Conservation (phyloP, 2,888 invertebrate genomes). For the Ornithoptera alexandrae region DNA sequence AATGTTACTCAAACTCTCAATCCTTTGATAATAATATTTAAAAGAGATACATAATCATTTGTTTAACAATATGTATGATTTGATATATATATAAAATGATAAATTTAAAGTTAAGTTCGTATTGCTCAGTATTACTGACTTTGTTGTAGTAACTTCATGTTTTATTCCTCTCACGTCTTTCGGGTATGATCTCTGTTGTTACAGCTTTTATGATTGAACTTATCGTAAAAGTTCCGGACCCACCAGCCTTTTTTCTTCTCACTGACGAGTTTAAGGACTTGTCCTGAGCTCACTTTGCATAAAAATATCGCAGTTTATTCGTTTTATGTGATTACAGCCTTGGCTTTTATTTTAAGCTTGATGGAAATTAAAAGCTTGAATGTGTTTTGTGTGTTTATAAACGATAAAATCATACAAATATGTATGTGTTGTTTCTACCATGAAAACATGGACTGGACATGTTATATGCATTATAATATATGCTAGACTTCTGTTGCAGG, state of each 20-base stretch:
- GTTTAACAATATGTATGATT: no score
- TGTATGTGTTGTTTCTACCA: no score
- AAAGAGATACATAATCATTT: no score
- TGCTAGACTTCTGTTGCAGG: no score
- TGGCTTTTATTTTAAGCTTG: neutral
- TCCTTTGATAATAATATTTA: no score
- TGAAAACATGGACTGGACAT: no score
- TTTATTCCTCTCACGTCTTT: constrained; percentile 40
- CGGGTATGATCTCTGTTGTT: constrained; percentile 37
- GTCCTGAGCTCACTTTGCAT: constrained; percentile 15
- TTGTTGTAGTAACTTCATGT: neutral
- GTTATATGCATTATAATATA: no score
- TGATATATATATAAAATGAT: no score
- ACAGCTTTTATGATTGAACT: constrained; percentile 42
- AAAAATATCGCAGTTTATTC: constrained; percentile 7
- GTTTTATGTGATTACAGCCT: neutral
- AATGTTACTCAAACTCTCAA: neutral
- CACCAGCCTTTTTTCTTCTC: constrained; percentile 30
- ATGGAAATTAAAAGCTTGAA: neutral
- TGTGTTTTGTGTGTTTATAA: no score
- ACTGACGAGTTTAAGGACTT: constrained; percentile 18
- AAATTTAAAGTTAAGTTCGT: no score
- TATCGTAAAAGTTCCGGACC: constrained; percentile 46
- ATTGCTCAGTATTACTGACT: neutral
- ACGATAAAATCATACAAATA: no score